Evolutionary conservation across 2,888 invertebrate species (phyloP).

Genomic region (Argynnis bischoffii): DNA sequence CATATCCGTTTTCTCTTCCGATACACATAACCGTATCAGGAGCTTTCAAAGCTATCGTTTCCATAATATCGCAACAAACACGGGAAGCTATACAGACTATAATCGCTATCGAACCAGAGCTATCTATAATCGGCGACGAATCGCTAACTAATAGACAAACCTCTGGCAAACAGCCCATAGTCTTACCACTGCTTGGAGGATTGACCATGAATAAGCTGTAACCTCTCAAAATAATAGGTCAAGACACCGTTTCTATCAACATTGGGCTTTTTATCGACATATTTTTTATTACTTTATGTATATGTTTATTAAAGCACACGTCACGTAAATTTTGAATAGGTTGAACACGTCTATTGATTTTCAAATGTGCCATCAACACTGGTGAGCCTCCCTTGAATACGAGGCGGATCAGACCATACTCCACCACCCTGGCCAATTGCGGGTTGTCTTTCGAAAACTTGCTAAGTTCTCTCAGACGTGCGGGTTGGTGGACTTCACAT

Average conservation of each 20-base stretch:
- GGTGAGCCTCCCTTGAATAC: no score
- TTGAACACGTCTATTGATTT: slow-evolving; percentile 58
- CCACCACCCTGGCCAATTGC: no score
- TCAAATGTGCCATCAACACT: slow-evolving; percentile 70
- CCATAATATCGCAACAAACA: no score
- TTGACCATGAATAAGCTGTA: slow-evolving; percentile 85
- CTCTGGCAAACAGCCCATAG: slow-evolving; percentile 86
- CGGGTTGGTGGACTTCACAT: no score
- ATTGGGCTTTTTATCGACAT: slow-evolving; percentile 66
- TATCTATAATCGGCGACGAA: slow-evolving; percentile 53
- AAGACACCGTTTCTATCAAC: slow-evolving; percentile 85
- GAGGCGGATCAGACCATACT: no score
- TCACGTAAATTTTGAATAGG: slow-evolving; percentile 58
- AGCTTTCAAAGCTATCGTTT: no score
- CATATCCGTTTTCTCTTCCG: no score
- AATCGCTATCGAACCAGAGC: slow-evolving; percentile 84
- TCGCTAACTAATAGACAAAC: slow-evolving; percentile 83
- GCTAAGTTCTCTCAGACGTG: no score
- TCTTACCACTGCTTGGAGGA: slow-evolving; percentile 84
- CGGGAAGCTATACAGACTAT: no score
- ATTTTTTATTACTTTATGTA: slow-evolving; percentile 56
- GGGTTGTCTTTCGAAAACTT: no score
- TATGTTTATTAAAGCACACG: slow-evolving; percentile 59
- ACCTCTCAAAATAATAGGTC: slow-evolving; percentile 86
- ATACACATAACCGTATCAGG: slow-evolving; percentile 77